Conservation (phyloP, 2,113 vertebrate genomes). For the Prionailurus bengalensis region DNA sequence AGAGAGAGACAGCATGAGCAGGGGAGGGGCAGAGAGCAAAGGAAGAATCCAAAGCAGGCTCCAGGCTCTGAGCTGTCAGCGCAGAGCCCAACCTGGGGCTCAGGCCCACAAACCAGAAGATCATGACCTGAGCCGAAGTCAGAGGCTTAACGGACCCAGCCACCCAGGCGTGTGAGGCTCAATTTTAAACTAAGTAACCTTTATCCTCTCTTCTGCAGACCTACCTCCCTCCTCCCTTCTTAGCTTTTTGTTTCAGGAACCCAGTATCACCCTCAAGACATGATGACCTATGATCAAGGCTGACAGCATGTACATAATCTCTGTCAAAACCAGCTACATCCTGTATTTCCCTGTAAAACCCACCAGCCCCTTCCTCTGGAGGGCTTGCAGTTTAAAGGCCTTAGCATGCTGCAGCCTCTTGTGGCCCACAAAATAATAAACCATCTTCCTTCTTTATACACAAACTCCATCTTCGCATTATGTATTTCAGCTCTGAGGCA, state of each 20-base stretch:
- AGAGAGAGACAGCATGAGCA: too few species aligned
- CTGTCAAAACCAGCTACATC: not conserved
- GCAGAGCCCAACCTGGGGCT: too few species aligned
- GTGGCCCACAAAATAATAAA: not conserved
- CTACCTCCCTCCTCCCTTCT: too few species aligned
- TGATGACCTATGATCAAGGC: not conserved
- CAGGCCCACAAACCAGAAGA: too few species aligned
- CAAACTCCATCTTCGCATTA: not conserved
- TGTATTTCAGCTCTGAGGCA: not conserved
- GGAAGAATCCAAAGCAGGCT: too few species aligned
- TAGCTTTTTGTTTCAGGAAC: not conserved
- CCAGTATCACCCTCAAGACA: not conserved
- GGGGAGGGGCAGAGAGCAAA: too few species aligned
- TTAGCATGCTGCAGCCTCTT: not conserved
- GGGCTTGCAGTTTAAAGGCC: not conserved
- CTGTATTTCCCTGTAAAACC: not conserved
- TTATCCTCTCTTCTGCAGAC: too few species aligned
- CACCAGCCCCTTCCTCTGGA: not conserved
- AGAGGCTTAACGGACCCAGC: rapidly evolving
- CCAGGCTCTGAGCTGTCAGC: too few species aligned
- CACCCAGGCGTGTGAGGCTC: too few species aligned
- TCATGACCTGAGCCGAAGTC: too few species aligned
- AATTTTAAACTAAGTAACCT: too few species aligned
- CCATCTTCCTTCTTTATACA: not conserved
- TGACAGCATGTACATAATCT: not conserved